Evolutionary conservation across 1,140 invertebrate genomes (phyloP), one percentile per base, ranked within the genome.

Genomic region (Drosophila equinoxialis): DNA sequence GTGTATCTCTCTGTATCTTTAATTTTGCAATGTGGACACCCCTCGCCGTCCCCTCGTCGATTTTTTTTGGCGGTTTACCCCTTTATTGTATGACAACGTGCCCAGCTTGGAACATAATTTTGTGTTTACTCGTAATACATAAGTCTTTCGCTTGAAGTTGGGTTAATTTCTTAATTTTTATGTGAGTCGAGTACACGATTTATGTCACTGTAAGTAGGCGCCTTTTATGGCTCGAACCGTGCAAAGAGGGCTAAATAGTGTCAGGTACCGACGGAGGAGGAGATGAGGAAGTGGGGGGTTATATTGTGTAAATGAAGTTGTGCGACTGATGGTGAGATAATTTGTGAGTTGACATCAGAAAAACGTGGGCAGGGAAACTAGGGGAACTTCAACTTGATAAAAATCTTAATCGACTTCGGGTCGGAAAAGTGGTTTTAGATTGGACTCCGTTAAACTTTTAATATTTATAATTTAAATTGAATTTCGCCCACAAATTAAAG

Each of bases 141-240:
- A 76, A 62, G 65, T 75, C 68, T 57, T 20, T 76, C 45, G 63
- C 48, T 74, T 65, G 74, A 57, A 74, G 73, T 14, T 67, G 73
- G 68, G 84, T 82, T 87, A 87, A 87, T 87, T 87, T 87, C 84
- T 87, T 89, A 87, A 86, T 87, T 87, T 89, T 71, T 83, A 89
- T 87, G 84, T 77, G 73, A 13, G 58, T 65, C 58, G 79, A 65
- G 83, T 89, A 73, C 71, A 60, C 84, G 84, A 87, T 89, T 83
- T 86, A 87, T 84, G 80, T 79, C 75, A 70, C 17, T 72, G 71
- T 61, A 62, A 78, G 71, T 69, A 57, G 75, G 75, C 69, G 77
- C 82, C 82, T 85, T 87, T 68, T 67, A 76, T 77, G 75, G 79
- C 13, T n/a, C 17, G 17, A 51, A 51, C 17, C 20, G 45, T 48